Base-by-base conservation (phyloP, 2,888 invertebrate genomes). In the Cosmia pyralina region DNA sequence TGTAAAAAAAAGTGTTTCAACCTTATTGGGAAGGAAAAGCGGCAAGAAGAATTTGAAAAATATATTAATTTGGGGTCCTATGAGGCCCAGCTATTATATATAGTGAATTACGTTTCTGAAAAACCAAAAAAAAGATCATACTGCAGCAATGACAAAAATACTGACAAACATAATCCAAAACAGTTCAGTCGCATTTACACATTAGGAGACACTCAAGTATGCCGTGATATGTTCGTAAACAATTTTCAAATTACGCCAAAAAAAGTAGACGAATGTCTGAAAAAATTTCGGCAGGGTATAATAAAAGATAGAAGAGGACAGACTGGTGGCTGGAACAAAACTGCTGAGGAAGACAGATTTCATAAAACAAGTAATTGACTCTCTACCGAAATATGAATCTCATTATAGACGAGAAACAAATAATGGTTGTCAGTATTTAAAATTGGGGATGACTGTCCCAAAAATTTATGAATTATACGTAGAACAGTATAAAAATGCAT, bases 211-310 rank as follows among this genome's bases (percentile, higher is more conserved):
- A 7, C 7, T 57, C 15, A 15, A 57, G 15, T 57, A 17, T 57
- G 28, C 55, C 55, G 55, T 57, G 34, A 57, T 6, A 34, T 34
- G 57, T 17, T 57, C 10, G 10, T 57, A 34, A 57, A 57, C 34
- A 57, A 57, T 57, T 57, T 57, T 57, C 57, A 57, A 57, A 57
- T 34, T 8, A 57, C 57, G 8, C 53, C 55, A 55, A 28, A 28
- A 15, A 55, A 55, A 55, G 28, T 55, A 55, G 28, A 55, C 55
- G 55, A 55, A 55, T 55, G 55, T 28, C 15, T 55, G 7, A 28
- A 55, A 55, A 55, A 55, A 28, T 15, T 28, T 55, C 28, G 15
- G 15, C 5, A 55, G 28, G 55, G 28, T 28, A 4, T 15, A 28
- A 28, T 55, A 15, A 28, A 55, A 55, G 55, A 55, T 55, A 6